phyloP scores from a whole-genome alignment of 2,113 vertebrate genomes.

The Dicrurus megarhynchus region DNA sequence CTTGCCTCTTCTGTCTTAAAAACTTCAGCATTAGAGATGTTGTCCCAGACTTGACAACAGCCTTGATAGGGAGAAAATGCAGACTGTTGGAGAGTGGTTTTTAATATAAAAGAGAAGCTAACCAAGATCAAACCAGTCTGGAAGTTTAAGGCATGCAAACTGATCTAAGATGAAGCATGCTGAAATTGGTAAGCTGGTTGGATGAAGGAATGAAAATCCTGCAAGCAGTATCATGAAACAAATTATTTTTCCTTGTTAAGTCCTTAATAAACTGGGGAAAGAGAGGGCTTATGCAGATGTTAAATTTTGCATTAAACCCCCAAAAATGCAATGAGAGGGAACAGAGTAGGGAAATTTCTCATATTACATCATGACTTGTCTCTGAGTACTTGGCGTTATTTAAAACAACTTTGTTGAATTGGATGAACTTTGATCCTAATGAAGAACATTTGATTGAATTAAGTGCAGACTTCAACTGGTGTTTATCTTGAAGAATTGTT shows the following conservation, averaged over 20 bases:
- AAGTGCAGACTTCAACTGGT: neutral
- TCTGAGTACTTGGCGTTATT: neutral
- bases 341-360: neutral
- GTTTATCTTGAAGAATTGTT: constrained; percentile 5
- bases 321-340: neutral
- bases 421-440: constrained; percentile 39
- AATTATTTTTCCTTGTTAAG: neutral
- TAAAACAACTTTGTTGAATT: constrained; percentile 3
- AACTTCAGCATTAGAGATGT: neutral
- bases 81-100: neutral
- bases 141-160: neutral
- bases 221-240: neutral
- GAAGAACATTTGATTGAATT: constrained; percentile 25
- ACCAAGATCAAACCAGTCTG: neutral
- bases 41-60: neutral
- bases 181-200: neutral
- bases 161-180: neutral
- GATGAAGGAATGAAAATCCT: neutral
- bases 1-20: neutral
- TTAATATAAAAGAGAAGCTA: neutral
- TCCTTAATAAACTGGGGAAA: neutral
- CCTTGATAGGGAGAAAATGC: neutral
- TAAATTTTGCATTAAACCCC: neutral
- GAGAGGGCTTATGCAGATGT: neutral
- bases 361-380: constrained; percentile 1